Conservation (phyloP, 2,797 vertebrate species). For the Sebastes ruberrimus region DNA sequence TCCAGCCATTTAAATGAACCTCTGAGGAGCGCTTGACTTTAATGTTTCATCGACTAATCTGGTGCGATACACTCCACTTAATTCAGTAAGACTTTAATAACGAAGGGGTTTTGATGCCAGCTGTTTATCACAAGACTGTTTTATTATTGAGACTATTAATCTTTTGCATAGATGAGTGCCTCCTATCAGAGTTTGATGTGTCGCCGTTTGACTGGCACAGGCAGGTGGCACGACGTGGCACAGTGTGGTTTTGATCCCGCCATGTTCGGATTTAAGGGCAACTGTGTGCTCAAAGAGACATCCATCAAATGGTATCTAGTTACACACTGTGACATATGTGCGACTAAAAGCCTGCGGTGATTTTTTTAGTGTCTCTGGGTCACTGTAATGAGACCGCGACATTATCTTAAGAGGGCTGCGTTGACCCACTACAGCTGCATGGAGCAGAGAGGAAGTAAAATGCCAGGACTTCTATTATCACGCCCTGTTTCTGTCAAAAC, state of each 20-base stretch:
- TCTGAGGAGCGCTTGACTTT: conserved; percentile 34
- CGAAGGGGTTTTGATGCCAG: conserved; percentile 9
- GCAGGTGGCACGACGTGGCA: conserved; percentile 65
- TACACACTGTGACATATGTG: conserved; percentile 64
- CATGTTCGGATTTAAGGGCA: conserved; percentile 57
- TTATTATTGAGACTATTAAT: conserved; percentile 21
- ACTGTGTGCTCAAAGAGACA: conserved; percentile 51
- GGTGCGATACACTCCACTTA: conserved; percentile 29
- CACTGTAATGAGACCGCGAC: conserved; percentile 33
- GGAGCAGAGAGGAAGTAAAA: conserved; percentile 33
- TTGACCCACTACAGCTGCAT: conserved; percentile 21
- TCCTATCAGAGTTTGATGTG: conserved; percentile 53
- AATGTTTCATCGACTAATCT: conserved; percentile 42
- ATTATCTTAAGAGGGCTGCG: conserved; percentile 42
- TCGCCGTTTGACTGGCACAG: conserved; percentile 56
- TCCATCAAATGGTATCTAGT: conserved; percentile 61
- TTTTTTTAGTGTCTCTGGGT: conserved; percentile 40
- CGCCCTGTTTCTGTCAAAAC: conserved; percentile 65
- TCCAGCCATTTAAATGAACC: conserved; percentile 40
- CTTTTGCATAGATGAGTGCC: conserved; percentile 23
- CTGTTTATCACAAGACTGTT: conserved; percentile 36
- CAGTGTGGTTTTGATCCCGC: conserved; percentile 41
- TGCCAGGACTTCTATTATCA: conserved; percentile 54
- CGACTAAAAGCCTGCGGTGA: conserved; percentile 16
- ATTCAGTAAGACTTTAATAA: conserved; percentile 49